Conservation (phyloP, 2,113 vertebrate genomes). For the Scalopus aquaticus region DNA sequence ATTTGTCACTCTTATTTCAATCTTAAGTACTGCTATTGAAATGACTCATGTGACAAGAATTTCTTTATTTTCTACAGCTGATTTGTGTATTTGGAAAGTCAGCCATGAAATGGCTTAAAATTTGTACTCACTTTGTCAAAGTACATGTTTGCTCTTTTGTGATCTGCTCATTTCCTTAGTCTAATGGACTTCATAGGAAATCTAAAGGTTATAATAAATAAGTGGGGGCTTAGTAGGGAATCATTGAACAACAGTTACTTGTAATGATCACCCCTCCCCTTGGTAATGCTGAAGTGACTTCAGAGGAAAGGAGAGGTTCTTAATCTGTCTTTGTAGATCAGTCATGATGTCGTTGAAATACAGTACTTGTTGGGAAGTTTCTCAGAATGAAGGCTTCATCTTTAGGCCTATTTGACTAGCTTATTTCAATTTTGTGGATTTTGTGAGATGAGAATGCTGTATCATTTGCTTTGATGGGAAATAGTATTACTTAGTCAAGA, state of each 20-base stretch:
- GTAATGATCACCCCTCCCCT: background rate
- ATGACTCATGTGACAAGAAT: background rate
- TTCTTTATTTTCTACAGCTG: constrained; percentile 16
- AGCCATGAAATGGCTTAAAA: background rate
- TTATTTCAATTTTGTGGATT: background rate
- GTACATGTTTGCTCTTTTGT: background rate
- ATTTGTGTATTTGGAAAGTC: constrained; percentile 16
- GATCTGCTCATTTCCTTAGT: background rate
- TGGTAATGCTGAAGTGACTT: background rate
- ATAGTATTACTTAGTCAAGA: background rate
- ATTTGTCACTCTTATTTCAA: background rate
- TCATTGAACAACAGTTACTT: background rate
- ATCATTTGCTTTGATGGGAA: background rate
- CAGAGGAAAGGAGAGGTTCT: background rate
- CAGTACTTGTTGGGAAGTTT: background rate
- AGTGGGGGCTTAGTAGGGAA: background rate
- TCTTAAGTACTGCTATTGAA: background rate
- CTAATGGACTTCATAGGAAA: background rate
- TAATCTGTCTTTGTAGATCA: background rate
- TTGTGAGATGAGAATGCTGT: background rate
- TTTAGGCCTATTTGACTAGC: background rate
- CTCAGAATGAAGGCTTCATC: background rate
- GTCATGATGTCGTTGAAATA: background rate
- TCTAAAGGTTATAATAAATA: background rate
- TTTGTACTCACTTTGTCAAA: background rate